These are phyloP conservation scores for Pardalotus punctatus DNA, from an alignment of 2,113 vertebrate species.

Conservation along the genomic window DNA sequence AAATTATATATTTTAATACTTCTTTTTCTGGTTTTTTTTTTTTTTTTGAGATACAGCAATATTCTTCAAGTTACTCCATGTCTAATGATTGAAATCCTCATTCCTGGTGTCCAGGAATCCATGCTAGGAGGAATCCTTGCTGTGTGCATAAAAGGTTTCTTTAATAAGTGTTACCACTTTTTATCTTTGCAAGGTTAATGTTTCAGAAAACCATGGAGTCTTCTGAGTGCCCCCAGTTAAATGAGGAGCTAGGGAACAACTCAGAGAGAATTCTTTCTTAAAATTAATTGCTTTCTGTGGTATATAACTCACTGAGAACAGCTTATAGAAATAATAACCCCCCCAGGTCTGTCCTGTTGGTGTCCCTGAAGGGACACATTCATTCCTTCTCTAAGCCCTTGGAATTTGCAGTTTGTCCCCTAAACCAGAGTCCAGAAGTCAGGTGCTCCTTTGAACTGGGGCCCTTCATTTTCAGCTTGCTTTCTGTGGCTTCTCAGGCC, in stretches of 20 bases:
- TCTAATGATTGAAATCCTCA: background rate
- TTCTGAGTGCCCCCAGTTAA: background rate
- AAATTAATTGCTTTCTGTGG: background rate
- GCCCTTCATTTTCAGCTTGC: rapidly evolving
- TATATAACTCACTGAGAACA: background rate
- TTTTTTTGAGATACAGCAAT: background rate
- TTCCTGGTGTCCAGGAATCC: background rate
- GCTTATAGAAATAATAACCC: background rate
- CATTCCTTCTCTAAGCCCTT: background rate
- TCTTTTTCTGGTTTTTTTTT: background rate
- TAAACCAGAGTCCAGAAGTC: background rate
- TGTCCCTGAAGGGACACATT: background rate
- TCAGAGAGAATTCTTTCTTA: background rate
- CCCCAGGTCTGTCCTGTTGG: background rate
- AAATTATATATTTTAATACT: background rate
- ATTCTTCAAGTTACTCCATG: background rate
- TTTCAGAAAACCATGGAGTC: background rate
- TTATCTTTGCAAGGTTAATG: background rate
- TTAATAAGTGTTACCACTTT: background rate
- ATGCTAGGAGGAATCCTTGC: background rate
- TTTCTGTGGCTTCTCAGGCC: background rate
- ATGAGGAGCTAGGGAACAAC: background rate
- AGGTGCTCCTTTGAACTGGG: background rate
- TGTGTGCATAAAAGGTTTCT: background rate
- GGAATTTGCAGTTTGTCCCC: background rate